These are phyloP conservation scores for Micoletzkya japonica DNA, from an alignment of 2,888 invertebrate genomes.

Conservation along the genomic window DNA sequence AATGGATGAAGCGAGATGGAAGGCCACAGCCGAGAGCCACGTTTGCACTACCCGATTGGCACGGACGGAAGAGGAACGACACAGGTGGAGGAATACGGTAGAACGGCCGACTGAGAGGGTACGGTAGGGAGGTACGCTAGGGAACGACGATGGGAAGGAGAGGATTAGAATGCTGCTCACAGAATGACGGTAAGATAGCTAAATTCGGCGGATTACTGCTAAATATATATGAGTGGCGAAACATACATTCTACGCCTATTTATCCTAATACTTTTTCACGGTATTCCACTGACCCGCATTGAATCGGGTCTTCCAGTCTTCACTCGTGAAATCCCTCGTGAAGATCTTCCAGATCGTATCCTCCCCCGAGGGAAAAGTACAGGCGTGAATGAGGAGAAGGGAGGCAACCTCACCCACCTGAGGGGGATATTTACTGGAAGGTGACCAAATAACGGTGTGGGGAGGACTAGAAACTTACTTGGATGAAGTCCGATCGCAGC, in stretches of 20 bases:
- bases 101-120: constrained; percentile 80
- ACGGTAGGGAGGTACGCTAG: neutral
- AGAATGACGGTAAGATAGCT: too few species aligned
- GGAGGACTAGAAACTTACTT: constrained; percentile 33
- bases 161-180: too few species aligned
- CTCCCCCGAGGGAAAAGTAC: constrained; percentile 88
- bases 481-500: constrained; percentile 57
- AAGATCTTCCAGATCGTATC: constrained; percentile 95
- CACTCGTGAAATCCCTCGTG: constrained; percentile 87
- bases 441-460: neutral
- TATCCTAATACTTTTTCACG: neutral
- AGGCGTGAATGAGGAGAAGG: constrained; percentile 88
- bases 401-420: constrained; percentile 88
- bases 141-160: neutral
- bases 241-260: neutral
- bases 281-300: constrained; percentile 73
- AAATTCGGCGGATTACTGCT: too few species aligned
- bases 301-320: constrained; percentile 86
- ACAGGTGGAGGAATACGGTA: constrained; percentile 86
- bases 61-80: constrained; percentile 85
- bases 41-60: constrained; percentile 70
- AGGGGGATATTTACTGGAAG: neutral
- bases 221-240: too few species aligned
- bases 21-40: constrained; percentile 92
- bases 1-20: constrained; percentile 91